A percentile compares a stretch with the other conserved stretches of the same genome.
These are phyloP conservation scores for Pseudorhombus dupliciocellatus DNA, from an alignment of 2,113 vertebrate species.

Conservation along the genomic window DNA sequence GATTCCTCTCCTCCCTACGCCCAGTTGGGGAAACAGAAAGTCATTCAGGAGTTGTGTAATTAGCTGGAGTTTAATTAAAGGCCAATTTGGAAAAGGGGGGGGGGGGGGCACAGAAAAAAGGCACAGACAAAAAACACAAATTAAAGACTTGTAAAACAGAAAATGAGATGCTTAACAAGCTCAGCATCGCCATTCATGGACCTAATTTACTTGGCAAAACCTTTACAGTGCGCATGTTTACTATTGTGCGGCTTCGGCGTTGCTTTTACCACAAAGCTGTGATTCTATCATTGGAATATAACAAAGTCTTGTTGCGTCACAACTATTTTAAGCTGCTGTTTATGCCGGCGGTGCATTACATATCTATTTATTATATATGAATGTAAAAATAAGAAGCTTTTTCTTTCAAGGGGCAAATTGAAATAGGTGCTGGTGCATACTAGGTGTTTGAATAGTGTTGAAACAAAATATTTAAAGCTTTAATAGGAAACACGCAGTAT, in stretches of 20 bases:
- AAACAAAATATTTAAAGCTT: not conserved
- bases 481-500: no score
- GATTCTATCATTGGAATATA: constrained; percentile 54
- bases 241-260: constrained; percentile 38
- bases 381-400: no score
- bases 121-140: constrained; percentile 74
- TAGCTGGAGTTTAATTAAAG: constrained; percentile 80
- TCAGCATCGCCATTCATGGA: constrained; percentile 59
- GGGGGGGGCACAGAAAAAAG: no score
- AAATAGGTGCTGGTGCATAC: not conserved
- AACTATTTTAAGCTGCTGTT: not conserved
- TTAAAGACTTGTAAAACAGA: constrained; percentile 77
- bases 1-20: constrained; percentile 54
- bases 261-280: constrained; percentile 34
- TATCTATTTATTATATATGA: no score
- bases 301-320: constrained; percentile 1
- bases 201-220: constrained; percentile 46
- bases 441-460: not conserved
- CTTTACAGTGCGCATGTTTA: constrained; percentile 45
- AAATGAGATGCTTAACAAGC: constrained; percentile 79
- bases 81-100: constrained; percentile 45
- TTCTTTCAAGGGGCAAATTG: not conserved
- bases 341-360: not conserved
- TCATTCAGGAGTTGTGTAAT: constrained; percentile 74
- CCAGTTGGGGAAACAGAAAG: constrained; percentile 58